Conservation (phyloP, 64 coral and sea anemone species). For the Porites australiensis region DNA sequence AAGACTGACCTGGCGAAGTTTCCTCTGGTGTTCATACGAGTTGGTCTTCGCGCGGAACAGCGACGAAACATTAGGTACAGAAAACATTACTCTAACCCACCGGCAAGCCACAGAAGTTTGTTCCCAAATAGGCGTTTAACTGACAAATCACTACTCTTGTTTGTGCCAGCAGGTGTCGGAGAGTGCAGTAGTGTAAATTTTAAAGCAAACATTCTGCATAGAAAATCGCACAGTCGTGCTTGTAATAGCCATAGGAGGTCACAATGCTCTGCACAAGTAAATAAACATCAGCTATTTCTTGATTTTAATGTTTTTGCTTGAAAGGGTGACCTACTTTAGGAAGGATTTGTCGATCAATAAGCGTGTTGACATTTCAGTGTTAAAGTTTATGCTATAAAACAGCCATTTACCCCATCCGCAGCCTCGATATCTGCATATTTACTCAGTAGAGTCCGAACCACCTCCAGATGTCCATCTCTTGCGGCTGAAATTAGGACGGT, state of each 20-base stretch:
- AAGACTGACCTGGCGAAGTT: background rate
- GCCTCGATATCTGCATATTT: conserved; percentile 91
- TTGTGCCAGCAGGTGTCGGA: too few relatives aligned
- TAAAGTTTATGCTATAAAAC: too few relatives aligned
- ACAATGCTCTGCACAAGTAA: background rate
- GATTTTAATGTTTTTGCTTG: background rate
- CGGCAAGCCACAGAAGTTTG: background rate
- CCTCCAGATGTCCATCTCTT: conserved; percentile 92
- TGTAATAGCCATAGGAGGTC: background rate
- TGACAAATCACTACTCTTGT: too few relatives aligned
- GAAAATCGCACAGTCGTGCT: conserved; percentile 3
- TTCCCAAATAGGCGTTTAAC: too few relatives aligned
- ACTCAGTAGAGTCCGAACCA: conserved; percentile 89
- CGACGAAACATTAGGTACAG: too few relatives aligned
- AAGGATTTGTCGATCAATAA: too few relatives aligned
- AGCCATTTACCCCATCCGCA: conserved; percentile 74
- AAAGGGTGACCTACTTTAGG: background rate
- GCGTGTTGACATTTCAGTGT: too few relatives aligned
- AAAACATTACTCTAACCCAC: background rate
- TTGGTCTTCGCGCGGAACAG: too few relatives aligned
- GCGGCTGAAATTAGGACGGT: conserved; percentile 93
- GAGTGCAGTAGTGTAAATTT: too few relatives aligned
- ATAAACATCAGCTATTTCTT: background rate
- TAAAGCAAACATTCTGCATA: conserved; percentile 5
- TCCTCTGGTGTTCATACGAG: too few relatives aligned